Evolutionary conservation across 2,888 invertebrate genomes (phyloP), one percentile per base, ranked within the genome.

Genomic region (Macrophya annulata): DNA sequence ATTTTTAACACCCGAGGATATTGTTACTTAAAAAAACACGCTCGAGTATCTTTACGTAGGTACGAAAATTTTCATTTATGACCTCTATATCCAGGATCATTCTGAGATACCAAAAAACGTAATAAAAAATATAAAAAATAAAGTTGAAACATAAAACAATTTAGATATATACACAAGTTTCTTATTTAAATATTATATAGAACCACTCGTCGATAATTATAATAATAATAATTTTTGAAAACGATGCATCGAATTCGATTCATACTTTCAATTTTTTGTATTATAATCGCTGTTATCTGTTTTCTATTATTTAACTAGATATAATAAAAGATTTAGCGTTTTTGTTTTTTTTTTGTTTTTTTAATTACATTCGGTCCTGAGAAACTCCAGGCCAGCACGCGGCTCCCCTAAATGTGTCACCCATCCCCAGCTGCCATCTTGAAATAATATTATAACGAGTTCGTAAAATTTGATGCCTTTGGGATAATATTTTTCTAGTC

Each of bases 391-490:
- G 25, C 25, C 71, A 12, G 21, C 43, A 74, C 55, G n/a, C n/a
- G 62, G 62, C 62, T 62, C 12, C 25, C 25, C 62, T 62, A 62
- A 62, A 62, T 25, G 62, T 25, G 62, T 62, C 21, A 25, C 62
- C 62, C 62, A 25, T 10, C 8, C n/a, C 17, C 10, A 21, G 79
- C 0, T 62, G 43, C 59, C 79, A 79, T 79, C 59, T 79, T 79
- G 79, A 59, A 79, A 79, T 43, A 79, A 79, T 79, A 79, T 79
- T 79, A 77, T 37, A 51, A 31, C 59, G 31, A 31, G 55, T 79
- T 79, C 40, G 79, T 79, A 79, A 59, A 79, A 21, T 79, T 79
- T 79, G 62, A 79, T 79, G 79, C 1, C 79, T 62, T 79, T n/a
- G 6, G 21, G 15, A 43, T 21, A 79, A 62, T 62, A 59, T 79